Evolutionary conservation across 2,888 invertebrate genomes (phyloP).

Genomic region (Caenorhabditis sp.): DNA sequence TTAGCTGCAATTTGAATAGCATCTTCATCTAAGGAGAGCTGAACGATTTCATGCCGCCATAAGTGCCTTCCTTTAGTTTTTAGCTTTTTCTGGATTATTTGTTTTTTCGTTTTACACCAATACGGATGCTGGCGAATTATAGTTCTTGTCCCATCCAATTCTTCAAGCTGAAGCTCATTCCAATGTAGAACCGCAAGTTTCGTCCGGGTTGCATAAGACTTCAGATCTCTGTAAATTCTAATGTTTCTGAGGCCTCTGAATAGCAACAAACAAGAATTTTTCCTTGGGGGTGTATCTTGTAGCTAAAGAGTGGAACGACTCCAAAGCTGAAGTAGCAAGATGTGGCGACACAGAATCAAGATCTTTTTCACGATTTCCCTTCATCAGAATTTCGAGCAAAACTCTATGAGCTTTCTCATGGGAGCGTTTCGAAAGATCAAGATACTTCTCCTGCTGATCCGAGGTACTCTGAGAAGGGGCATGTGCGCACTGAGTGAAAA

Average conservation of each 20-base stretch:
- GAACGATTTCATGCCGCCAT: background rate
- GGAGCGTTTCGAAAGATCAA: background rate
- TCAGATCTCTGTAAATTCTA: background rate
- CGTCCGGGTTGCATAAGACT: background rate
- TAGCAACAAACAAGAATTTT: constrained; percentile 9
- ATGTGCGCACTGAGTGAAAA: background rate
- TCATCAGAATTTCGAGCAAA: background rate
- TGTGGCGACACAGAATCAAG: background rate
- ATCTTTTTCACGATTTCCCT: background rate
- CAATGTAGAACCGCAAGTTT: background rate
- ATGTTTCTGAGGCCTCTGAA: background rate
- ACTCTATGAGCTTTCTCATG: background rate
- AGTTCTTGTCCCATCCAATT: background rate
- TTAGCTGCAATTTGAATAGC: background rate
- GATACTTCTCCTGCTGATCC: background rate
- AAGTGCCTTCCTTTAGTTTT: background rate
- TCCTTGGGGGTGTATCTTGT: background rate
- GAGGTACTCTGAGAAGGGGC: background rate
- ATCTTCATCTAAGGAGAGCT: background rate
- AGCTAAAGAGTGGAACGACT: background rate
- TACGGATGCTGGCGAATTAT: background rate
- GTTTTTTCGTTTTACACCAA: background rate
- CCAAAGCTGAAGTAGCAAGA: background rate
- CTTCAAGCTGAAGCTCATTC: background rate
- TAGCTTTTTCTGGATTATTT: background rate